phyloP scores from a whole-genome alignment of 2,113 vertebrate species.

The Ochotona curzoniae region DNA sequence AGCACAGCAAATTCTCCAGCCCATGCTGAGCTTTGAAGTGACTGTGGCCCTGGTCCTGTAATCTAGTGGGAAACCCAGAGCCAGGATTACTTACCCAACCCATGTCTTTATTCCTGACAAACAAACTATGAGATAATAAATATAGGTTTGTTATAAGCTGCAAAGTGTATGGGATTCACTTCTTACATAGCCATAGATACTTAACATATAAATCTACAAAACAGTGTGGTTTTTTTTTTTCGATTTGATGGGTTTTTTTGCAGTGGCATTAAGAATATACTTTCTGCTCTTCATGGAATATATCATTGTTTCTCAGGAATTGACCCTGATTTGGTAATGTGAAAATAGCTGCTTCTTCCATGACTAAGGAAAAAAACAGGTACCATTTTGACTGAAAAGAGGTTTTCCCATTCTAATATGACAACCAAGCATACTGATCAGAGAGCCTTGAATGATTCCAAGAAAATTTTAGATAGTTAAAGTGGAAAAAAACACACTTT shows the following conservation, averaged over 20 bases:
- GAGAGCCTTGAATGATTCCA: constrained; percentile 14
- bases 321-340: neutral
- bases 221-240: neutral
- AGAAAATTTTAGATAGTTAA: constrained; percentile 41
- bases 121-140: neutral
- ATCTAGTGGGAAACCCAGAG: neutral
- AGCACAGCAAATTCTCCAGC: neutral
- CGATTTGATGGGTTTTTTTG: neutral
- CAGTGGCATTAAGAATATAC: neutral
- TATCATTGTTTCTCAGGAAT: constrained; percentile 10
- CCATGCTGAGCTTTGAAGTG: neutral
- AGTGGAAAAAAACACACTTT: constrained; percentile 47
- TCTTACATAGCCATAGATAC: constrained; percentile 8
- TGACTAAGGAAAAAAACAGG: neutral
- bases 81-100: neutral
- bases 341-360: neutral
- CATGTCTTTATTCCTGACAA: neutral
- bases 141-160: constrained; percentile 1
- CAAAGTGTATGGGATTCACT: neutral
- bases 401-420: constrained; percentile 6
- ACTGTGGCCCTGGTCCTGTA: neutral
- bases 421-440: neutral
- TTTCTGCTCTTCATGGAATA: neutral
- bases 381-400: neutral
- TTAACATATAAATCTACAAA: constrained; percentile 3